Evolutionary conservation across 2,888 invertebrate species (phyloP).

Genomic region (Oscheius sp.): DNA sequence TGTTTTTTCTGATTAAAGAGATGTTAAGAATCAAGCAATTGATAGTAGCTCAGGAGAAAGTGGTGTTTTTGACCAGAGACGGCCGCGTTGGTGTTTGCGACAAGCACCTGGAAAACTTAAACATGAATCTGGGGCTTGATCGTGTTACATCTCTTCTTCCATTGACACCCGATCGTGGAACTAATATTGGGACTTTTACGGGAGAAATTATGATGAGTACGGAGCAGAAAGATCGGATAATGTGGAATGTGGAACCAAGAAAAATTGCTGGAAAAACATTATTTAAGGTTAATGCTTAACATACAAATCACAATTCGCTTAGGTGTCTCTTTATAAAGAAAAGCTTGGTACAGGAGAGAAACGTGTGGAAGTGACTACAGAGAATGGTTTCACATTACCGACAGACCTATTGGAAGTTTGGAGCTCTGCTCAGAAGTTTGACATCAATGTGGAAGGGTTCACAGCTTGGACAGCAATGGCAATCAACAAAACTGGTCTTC

Average conservation of each 20-base stretch:
- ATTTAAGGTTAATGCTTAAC: conserved; percentile 49
- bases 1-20: background rate
- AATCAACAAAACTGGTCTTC: conserved; percentile 63
- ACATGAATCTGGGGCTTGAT: conserved; percentile 10
- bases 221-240: conserved; percentile 53
- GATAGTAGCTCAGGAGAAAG: conserved; percentile 56
- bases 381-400: conserved; percentile 57
- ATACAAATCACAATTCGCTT: background rate
- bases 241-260: conserved; percentile 58
- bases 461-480: conserved; percentile 63
- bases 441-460: conserved; percentile 62
- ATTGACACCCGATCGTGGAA: conserved; percentile 17
- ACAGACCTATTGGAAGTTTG: conserved; percentile 60
- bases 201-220: conserved; percentile 51
- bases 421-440: conserved; percentile 69
- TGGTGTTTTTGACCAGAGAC: conserved; percentile 62
- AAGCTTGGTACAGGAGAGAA: conserved; percentile 49
- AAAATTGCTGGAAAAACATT: conserved; percentile 43
- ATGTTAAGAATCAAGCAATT: conserved; percentile 60
- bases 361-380: conserved; percentile 49
- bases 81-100: conserved; percentile 65
- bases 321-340: conserved; percentile 49
- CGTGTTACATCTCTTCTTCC: conserved; percentile 20
- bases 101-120: conserved; percentile 44
- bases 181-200: conserved; percentile 27